A percentile compares a stretch with the other conserved stretches of the same genome.
These are phyloP conservation scores for Pelosia muscerda DNA, from an alignment of 2,888 invertebrate species.

Conservation along the genomic window DNA sequence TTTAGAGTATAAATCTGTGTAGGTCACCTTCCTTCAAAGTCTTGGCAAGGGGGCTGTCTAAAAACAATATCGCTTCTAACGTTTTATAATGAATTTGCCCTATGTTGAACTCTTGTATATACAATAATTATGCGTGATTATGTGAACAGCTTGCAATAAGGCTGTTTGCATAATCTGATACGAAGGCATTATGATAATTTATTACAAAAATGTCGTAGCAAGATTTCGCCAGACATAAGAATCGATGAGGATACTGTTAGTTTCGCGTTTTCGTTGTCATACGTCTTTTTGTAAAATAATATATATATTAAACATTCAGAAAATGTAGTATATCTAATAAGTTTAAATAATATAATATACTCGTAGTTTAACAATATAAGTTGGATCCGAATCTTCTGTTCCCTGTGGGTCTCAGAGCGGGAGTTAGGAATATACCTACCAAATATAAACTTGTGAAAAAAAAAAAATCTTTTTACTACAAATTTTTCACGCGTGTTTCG, in stretches of 20 bases:
- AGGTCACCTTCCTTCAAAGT: neutral
- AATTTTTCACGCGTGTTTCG: too few species aligned
- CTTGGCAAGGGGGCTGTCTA: neutral
- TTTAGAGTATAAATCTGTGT: too few species aligned
- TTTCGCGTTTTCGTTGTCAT: slow-evolving; percentile 23
- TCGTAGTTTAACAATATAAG: too few species aligned
- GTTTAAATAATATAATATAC: too few species aligned
- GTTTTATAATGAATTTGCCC: slow-evolving; percentile 18
- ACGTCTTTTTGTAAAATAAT: neutral
- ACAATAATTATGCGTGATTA: slow-evolving; percentile 12
- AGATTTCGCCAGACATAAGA: slow-evolving; percentile 27
- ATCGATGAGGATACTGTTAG: slow-evolving; percentile 28
- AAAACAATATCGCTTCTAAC: slow-evolving; percentile 10
- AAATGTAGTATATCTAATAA: too few species aligned
- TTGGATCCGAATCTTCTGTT: too few species aligned
- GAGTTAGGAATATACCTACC: too few species aligned
- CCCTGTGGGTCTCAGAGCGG: too few species aligned
- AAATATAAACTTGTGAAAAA: too few species aligned
- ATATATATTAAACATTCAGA: too few species aligned
- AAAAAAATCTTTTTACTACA: too few species aligned
- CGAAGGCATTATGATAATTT: slow-evolving; percentile 60
- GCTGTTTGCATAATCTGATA: slow-evolving; percentile 44
- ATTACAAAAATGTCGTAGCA: slow-evolving; percentile 41
- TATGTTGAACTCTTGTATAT: slow-evolving; percentile 1
- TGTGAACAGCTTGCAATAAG: slow-evolving; percentile 31